Evolutionary conservation across 2,113 vertebrate species (phyloP), one percentile per base, ranked within the genome.

Genomic region (Tamias sibiricus): DNA sequence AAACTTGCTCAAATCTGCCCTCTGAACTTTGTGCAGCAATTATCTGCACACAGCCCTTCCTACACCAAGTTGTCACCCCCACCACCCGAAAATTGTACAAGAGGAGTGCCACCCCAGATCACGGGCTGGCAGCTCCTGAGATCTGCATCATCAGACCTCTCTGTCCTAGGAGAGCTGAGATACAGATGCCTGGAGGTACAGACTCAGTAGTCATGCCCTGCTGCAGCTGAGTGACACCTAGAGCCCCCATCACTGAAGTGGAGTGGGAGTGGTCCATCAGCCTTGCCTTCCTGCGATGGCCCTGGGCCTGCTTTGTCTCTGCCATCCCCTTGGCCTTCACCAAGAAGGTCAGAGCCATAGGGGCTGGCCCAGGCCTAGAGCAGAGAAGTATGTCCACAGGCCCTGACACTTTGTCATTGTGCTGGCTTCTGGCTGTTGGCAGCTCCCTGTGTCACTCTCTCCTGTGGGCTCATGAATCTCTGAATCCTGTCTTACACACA

Each of bases 161-260:
- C 37, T 32, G 0, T 32, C 30, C 30, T 4, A 6, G 69, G 42
- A 57, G 1, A 49, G 28, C 47, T 16, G 40, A n/a, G 44, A 7
- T 42, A 47, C 24, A 69, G 49, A 30, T 57, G 17, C 74, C 37
- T 76, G n/a, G 75, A 9, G 54, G 30, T 49, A 22, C n/a, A 28
- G 12, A 14, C 49, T 24, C 17, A 76, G 47, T 2, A 0, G 9
- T 13, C 10, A 35, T 1, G 0, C 0, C 32, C n/a, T 71, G 16
- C 16, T 8, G 19, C 16, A 69, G 32, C 69, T 80, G 37, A 32
- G 68, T 28, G 52, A 30, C 24, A 16, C 3, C 42, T 59, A 37
- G 35, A 30, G 16, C 8, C 11, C 2, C 87, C 57, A 40, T 4
- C 0, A 2, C 16, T 44, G 37, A 74, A 47, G 30, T 28, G 11